Evolutionary conservation across 2,113 vertebrate species (phyloP).

Genomic region (Cepphus grylle): DNA sequence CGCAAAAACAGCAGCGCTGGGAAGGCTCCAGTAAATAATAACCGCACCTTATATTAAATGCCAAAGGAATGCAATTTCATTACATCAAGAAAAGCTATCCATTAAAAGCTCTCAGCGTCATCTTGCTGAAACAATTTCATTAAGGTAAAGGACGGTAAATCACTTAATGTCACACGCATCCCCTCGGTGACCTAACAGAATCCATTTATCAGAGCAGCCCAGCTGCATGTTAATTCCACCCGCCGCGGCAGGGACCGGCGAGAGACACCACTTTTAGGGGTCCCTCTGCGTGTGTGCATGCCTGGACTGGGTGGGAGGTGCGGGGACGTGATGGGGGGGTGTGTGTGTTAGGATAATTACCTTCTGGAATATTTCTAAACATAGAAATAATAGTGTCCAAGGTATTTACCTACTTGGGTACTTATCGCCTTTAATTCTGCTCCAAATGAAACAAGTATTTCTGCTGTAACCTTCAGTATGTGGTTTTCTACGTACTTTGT

Average conservation of each 20-base stretch:
- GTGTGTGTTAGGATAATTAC: neutral
- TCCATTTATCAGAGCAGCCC: constrained; percentile 87
- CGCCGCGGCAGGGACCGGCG: constrained; percentile 53
- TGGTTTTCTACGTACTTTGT: neutral
- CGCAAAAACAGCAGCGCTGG: constrained; percentile 66
- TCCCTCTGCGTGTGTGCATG: neutral
- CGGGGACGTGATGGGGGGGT: neutral
- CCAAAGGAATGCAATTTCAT: constrained; percentile 89
- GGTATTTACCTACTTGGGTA: neutral
- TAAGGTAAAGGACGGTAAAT: constrained; percentile 97
- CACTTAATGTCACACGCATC: constrained; percentile 89
- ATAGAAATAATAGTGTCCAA: neutral
- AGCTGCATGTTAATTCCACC: constrained; percentile 87
- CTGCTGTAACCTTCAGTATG: neutral
- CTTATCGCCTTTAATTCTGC: neutral
- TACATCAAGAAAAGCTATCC: constrained; percentile 91
- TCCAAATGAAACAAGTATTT: neutral
- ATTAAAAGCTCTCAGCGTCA: constrained; percentile 88
- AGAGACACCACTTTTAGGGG: constrained; percentile 49
- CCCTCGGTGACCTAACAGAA: constrained; percentile 87
- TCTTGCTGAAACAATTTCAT: constrained; percentile 97
- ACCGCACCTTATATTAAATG: constrained; percentile 89
- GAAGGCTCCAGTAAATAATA: constrained; percentile 86
- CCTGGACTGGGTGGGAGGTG: neutral
- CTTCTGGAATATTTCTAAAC: constrained; percentile 11